Evolutionary conservation across 2,888 invertebrate species (phyloP).

Genomic region (Calameuta filiformis): DNA sequence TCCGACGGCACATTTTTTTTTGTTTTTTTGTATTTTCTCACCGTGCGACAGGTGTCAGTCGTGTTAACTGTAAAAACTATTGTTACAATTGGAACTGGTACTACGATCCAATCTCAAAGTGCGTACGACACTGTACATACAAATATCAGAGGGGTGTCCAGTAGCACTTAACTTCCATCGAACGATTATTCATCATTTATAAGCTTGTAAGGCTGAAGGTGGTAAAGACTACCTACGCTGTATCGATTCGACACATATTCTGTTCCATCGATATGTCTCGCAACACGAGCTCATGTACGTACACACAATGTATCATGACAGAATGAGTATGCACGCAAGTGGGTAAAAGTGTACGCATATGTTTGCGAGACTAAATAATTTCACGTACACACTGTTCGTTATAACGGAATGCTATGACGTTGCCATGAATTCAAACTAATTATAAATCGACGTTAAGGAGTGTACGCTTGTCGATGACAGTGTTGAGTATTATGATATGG

Average conservation of each 20-base stretch:
- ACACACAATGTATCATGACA: not conserved
- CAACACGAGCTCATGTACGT: not conserved
- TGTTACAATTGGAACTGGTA: not conserved
- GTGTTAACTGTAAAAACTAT: not conserved
- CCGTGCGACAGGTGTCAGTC: not conserved
- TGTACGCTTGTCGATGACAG: not conserved
- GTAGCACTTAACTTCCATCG: not conserved
- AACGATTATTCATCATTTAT: not conserved
- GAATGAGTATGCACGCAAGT: not conserved
- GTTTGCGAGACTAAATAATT: not conserved
- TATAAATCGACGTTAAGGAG: not conserved
- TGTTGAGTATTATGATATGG: not conserved
- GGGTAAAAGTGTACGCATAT: not conserved
- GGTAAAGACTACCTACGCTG: conserved; percentile 4
- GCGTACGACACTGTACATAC: not conserved
- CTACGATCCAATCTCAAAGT: not conserved
- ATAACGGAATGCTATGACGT: not conserved
- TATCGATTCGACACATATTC: conserved; percentile 62
- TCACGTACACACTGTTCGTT: not conserved
- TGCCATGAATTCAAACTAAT: not conserved
- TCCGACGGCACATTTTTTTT: not conserved
- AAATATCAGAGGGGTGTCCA: not conserved
- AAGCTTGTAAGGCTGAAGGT: not conserved
- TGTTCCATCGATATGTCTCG: conserved; percentile 42
- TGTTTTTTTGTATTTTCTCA: not conserved